Percentiles rank a stretch among this genome's conserved stretches.
Conservation (phyloP, 1,140 invertebrate genomes). For the Drosophila oshimai region DNA sequence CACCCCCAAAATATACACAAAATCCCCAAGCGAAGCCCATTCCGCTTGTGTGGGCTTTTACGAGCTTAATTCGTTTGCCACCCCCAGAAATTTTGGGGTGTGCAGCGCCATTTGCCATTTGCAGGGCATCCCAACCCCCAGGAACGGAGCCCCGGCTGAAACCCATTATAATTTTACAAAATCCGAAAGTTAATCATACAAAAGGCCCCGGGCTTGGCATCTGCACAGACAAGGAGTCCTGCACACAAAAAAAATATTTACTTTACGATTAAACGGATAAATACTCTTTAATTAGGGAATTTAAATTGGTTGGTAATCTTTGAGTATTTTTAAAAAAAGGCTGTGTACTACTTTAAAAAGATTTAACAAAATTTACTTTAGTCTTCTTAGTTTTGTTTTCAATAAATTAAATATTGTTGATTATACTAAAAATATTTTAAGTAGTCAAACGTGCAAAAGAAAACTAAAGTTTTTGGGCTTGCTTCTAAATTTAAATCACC, state of each 20-base stretch:
- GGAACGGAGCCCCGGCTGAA: constrained; percentile 5
- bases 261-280: too few species aligned
- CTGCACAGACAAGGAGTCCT: neutral
- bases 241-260: neutral
- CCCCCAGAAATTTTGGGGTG: constrained; percentile 34
- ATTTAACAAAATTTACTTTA: too few species aligned
- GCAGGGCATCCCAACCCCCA: constrained; percentile 24
- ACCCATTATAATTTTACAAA: constrained; percentile 76
- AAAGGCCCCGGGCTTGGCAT: constrained; percentile 35
- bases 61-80: constrained; percentile 72
- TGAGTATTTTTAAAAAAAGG: too few species aligned
- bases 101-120: constrained; percentile 71
- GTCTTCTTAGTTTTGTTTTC: too few species aligned
- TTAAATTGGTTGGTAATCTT: too few species aligned
- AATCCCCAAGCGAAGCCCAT: constrained; percentile 48
- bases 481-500: too few species aligned
- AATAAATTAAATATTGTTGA: too few species aligned
- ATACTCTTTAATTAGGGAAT: too few species aligned
- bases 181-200: constrained; percentile 77
- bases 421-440: too few species aligned
- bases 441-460: too few species aligned
- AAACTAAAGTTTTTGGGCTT: too few species aligned
- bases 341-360: too few species aligned
- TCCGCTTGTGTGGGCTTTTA: constrained; percentile 58
- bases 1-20: constrained; percentile 23